Percentiles rank a stretch among this genome's conserved stretches.
Evolutionary conservation across 2,797 vertebrate species (phyloP).

Genomic region (Sphenodon punctatus): DNA sequence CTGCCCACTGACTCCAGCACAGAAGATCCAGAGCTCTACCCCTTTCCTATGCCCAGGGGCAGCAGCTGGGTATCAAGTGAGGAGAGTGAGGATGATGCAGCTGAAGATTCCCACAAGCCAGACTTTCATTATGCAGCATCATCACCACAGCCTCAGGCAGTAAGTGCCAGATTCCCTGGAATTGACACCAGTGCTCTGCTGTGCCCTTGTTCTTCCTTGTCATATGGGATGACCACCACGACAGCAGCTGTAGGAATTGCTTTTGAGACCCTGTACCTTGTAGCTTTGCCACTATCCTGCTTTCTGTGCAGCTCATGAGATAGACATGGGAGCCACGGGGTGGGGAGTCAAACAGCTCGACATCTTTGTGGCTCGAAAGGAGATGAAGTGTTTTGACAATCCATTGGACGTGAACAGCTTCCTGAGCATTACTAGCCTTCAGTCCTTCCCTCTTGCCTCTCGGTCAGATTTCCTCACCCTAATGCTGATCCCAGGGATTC

Average conservation of each 20-base stretch:
- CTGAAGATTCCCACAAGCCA: conserved; percentile 67
- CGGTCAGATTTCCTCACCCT: neutral
- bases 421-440: neutral
- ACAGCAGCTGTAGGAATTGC: too few species aligned
- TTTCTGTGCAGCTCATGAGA: neutral
- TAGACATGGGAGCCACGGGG: too few species aligned
- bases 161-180: conserved; percentile 61
- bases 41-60: conserved; percentile 73
- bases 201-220: neutral
- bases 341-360: too few species aligned
- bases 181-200: neutral
- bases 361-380: too few species aligned
- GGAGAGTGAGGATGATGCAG: conserved; percentile 86
- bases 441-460: neutral
- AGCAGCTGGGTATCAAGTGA: conserved; percentile 85
- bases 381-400: neutral
- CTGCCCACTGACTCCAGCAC: conserved; percentile 75
- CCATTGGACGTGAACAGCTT: neutral
- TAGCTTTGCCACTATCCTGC: neutral
- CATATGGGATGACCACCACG: too few species aligned
- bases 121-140: conserved; percentile 80
- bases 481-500: neutral
- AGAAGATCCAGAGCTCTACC: conserved; percentile 72
- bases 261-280: neutral
- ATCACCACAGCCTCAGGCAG: conserved; percentile 86